A percentile compares a stretch with the other conserved stretches of the same genome.
phyloP scores from a whole-genome alignment of 2,888 invertebrate species.

The Adelphocoris suturalis region DNA sequence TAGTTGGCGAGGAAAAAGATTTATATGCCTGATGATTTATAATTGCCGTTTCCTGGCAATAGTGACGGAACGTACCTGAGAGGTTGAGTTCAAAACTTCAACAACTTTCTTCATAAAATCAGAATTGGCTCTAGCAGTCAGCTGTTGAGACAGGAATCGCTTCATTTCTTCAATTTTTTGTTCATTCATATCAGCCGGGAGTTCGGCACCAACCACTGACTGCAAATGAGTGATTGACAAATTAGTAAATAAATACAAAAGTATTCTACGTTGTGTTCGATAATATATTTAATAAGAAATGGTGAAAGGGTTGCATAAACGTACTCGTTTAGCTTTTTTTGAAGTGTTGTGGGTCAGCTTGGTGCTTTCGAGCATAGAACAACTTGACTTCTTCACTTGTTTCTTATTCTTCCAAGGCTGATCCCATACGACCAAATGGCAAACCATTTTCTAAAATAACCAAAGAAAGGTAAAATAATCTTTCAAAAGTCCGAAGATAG shows the following conservation, averaged over 20 bases:
- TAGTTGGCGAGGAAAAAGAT: no score
- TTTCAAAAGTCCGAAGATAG: neutral
- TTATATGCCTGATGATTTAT: no score
- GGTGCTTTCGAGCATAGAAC: slow-evolving; percentile 16
- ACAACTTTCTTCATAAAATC: slow-evolving; percentile 67
- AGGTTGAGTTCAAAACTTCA: slow-evolving; percentile 72
- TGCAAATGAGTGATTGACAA: neutral
- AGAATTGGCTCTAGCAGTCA: slow-evolving; percentile 71
- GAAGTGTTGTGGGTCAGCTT: neutral
- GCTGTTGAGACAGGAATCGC: slow-evolving; percentile 58
- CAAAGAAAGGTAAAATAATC: neutral
- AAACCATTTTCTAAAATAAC: slow-evolving; percentile 64
- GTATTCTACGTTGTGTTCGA: neutral
- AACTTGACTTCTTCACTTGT: slow-evolving; percentile 71
- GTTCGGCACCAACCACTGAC: slow-evolving; percentile 68
- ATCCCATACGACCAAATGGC: slow-evolving; percentile 74
- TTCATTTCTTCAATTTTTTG: slow-evolving; percentile 59
- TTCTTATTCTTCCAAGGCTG: slow-evolving; percentile 74
- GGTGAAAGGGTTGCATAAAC: no score
- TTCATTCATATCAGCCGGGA: slow-evolving; percentile 50
- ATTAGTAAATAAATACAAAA: neutral
- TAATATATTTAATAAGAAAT: neutral
- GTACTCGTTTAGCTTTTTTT: neutral
- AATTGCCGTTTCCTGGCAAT: no score
- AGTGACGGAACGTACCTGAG: slow-evolving; percentile 66